phyloP scores from a whole-genome alignment of 2,888 invertebrate genomes.

The Andrena bicolor region DNA sequence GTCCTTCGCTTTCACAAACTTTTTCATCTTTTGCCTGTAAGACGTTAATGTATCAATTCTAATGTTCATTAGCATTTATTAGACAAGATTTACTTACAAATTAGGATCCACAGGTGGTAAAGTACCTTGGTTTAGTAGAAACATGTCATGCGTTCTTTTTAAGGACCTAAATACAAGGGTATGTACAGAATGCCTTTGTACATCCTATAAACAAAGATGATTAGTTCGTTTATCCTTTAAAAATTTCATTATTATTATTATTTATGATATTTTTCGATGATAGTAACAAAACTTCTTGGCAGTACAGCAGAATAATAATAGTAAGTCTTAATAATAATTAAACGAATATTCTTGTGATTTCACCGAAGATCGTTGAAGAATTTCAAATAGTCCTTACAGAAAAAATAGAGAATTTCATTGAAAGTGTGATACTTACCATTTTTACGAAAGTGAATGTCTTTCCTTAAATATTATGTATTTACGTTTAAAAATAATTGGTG shows the following conservation, averaged over 20 bases:
- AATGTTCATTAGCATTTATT: background rate
- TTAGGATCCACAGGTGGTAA: constrained; percentile 94
- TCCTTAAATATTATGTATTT: background rate
- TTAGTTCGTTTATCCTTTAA: background rate
- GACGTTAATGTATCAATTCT: constrained; percentile 4
- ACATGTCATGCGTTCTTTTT: constrained; percentile 99
- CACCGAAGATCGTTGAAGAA: too few relatives aligned
- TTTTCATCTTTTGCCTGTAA: constrained; percentile 90
- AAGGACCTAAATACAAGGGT: constrained; percentile 98
- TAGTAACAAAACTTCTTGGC: background rate
- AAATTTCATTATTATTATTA: background rate
- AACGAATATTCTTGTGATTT: too few relatives aligned
- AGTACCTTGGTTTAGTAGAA: constrained; percentile 94
- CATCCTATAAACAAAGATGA: constrained; percentile 88
- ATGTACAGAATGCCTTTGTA: constrained; percentile 98
- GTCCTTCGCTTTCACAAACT: constrained; percentile 92
- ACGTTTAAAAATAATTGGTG: background rate
- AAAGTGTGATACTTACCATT: constrained; percentile 27
- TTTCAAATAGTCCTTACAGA: background rate
- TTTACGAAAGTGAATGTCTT: background rate
- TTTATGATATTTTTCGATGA: background rate
- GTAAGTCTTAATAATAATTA: too few relatives aligned
- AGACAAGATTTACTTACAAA: constrained; percentile 88
- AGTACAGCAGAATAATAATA: too few relatives aligned
- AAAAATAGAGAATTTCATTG: background rate